Conservation (phyloP, 1,140 invertebrate genomes). For the Drosophila paulistorum region DNA sequence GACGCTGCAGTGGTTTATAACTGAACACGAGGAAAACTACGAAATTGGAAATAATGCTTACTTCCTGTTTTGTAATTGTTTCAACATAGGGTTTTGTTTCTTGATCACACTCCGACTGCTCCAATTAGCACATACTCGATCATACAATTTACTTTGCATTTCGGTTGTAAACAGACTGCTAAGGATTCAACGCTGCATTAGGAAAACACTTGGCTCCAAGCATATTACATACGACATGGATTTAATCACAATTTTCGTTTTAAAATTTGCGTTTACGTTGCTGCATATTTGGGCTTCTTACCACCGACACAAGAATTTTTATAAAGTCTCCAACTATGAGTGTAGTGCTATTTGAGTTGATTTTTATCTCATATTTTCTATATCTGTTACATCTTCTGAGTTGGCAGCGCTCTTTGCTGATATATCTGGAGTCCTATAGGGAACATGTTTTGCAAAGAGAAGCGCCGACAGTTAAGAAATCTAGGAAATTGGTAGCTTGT, state of each 20-base stretch:
- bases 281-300: slow-evolving; percentile 31
- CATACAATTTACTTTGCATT: slow-evolving; percentile 3
- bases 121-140: slow-evolving; percentile 6
- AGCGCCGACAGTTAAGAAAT: background rate
- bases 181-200: slow-evolving; percentile 3
- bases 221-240: slow-evolving; percentile 10
- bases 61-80: too few relatives aligned
- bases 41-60: too few relatives aligned
- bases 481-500: background rate
- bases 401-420: slow-evolving; percentile 20
- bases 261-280: background rate
- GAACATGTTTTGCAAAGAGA: too few relatives aligned
- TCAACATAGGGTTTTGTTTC: too few relatives aligned
- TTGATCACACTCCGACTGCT: background rate
- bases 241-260: slow-evolving; percentile 18
- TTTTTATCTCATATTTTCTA: slow-evolving; percentile 21
- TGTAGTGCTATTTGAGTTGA: slow-evolving; percentile 30
- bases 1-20: too few relatives aligned
- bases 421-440: slow-evolving; percentile 13
- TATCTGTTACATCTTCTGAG: slow-evolving; percentile 28
- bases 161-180: slow-evolving; percentile 10
- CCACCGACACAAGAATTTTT: background rate
- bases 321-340: slow-evolving; percentile 30
- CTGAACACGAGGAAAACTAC: too few relatives aligned
- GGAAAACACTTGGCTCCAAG: background rate